These are phyloP conservation scores for Sebastes minor DNA, from an alignment of 2,797 vertebrate species.

Conservation along the genomic window DNA sequence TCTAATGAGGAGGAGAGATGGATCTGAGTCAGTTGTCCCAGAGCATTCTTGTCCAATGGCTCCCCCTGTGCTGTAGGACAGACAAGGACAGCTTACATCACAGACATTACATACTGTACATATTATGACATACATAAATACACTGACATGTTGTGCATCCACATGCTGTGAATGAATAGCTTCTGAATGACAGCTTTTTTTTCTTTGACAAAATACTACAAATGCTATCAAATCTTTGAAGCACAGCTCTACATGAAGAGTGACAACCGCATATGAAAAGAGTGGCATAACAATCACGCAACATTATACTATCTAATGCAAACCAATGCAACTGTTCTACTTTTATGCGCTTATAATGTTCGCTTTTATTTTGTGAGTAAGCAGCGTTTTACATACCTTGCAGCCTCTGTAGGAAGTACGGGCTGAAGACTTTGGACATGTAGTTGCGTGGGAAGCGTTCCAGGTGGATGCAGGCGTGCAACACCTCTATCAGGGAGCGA, in stretches of 20 bases:
- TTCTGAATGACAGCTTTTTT: background rate
- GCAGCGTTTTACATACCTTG: background rate
- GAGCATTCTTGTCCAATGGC: constrained; percentile 36
- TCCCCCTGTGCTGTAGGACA: constrained; percentile 38
- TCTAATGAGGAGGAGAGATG: constrained; percentile 51
- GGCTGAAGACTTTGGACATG: constrained; percentile 46
- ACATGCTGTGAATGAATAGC: background rate
- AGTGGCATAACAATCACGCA: background rate
- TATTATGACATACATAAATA: background rate
- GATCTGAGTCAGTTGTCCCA: constrained; percentile 57
- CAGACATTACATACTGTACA: background rate
- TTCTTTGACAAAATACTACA: background rate
- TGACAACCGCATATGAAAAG: background rate
- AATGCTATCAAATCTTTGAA: background rate
- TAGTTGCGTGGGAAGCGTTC: constrained; percentile 60
- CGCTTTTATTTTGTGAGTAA: background rate
- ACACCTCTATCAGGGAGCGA: constrained; percentile 40
- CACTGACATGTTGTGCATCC: background rate
- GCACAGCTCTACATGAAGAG: too few species aligned
- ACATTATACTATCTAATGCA: background rate
- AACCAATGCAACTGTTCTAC: background rate
- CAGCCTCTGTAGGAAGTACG: constrained; percentile 45
- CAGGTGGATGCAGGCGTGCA: constrained; percentile 62
- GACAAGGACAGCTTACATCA: background rate
- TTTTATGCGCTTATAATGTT: background rate